Evolutionary conservation across 1,140 invertebrate species (phyloP).

Genomic region (Triops longicaudatus): DNA sequence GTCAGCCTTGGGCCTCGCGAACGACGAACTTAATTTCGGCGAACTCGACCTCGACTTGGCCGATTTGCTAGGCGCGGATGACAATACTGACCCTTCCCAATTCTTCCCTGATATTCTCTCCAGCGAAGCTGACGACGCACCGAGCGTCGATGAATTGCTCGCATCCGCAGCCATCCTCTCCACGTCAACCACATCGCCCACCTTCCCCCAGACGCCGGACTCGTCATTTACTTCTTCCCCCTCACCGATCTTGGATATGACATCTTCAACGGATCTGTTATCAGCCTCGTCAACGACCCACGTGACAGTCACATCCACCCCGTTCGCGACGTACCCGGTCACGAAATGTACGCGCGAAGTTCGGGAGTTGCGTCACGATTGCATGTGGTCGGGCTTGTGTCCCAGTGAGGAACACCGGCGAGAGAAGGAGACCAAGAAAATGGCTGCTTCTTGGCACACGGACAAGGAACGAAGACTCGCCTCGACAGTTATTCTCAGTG

Average conservation of each 20-base stretch:
- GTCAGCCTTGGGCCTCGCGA: not conserved
- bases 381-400: slow-evolving; percentile 57
- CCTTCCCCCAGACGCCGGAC: slow-evolving; percentile 8
- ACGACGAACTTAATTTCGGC: slow-evolving; percentile 19
- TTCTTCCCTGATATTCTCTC: not conserved
- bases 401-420: slow-evolving; percentile 30
- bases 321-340: not conserved
- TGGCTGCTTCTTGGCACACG: not conserved
- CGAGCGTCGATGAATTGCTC: not conserved
- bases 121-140: not conserved
- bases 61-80: slow-evolving; percentile 17
- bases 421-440: slow-evolving; percentile 16
- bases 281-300: not conserved
- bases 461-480: not conserved
- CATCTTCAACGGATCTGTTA: not conserved
- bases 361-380: slow-evolving; percentile 48
- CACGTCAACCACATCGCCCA: not conserved
- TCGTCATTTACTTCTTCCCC: not conserved
- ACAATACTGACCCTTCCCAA: not conserved
- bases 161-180: not conserved
- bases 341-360: slow-evolving; percentile 27
- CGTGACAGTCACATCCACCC: not conserved
- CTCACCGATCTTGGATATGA: not conserved
- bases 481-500: not conserved
- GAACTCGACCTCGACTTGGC: slow-evolving; percentile 26